phyloP scores from a whole-genome alignment of 2,113 vertebrate species.

The Muntiacus reevesi region DNA sequence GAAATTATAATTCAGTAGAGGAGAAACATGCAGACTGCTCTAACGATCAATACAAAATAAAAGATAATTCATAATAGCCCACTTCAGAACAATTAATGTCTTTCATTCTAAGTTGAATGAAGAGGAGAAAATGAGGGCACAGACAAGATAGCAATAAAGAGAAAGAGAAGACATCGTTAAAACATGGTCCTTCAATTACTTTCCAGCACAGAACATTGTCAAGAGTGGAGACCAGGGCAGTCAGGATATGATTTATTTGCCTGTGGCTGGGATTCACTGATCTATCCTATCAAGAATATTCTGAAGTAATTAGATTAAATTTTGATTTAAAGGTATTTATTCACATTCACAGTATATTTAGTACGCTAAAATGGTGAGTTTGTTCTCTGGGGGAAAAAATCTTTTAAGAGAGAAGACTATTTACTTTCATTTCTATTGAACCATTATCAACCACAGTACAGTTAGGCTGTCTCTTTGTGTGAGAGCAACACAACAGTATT shows the following conservation, averaged over 20 bases:
- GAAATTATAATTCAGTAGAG: background rate
- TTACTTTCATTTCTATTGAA: background rate
- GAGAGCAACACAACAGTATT: background rate
- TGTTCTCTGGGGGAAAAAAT: background rate
- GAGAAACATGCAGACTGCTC: background rate
- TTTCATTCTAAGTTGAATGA: constrained; percentile 14
- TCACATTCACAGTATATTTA: background rate
- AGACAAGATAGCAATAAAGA: background rate
- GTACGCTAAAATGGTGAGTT: background rate
- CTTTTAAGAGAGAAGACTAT: background rate
- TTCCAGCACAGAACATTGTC: background rate
- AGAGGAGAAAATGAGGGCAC: background rate
- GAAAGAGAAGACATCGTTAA: background rate
- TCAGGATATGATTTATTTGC: background rate
- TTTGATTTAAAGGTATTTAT: background rate
- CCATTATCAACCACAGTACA: background rate
- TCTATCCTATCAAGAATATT: background rate
- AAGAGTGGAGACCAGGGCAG: background rate
- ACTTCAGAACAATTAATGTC: constrained; percentile 17
- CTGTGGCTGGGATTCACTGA: background rate
- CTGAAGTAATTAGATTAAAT: background rate
- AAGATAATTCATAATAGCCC: background rate
- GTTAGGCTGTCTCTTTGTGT: background rate
- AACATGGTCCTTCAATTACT: background rate
- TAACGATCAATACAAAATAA: constrained; percentile 25